phyloP scores from a whole-genome alignment of 2,113 vertebrate species.

The Dromaius novaehollandiae region DNA sequence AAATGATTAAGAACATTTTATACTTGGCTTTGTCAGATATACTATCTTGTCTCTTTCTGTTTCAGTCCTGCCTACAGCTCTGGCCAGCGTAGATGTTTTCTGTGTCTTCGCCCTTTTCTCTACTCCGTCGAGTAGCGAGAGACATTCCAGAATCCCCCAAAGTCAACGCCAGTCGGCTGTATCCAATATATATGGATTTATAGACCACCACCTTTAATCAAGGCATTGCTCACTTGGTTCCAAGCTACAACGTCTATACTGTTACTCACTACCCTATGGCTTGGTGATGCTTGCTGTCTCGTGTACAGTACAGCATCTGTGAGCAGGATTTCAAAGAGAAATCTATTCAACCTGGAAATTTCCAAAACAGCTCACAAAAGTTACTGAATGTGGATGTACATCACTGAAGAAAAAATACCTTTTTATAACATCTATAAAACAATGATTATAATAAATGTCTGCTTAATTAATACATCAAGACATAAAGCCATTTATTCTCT shows the following conservation, averaged over 20 bases:
- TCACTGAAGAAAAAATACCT: constrained; percentile 60
- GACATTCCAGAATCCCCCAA: background rate
- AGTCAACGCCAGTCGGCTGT: background rate
- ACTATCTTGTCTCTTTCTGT: background rate
- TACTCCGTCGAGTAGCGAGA: background rate
- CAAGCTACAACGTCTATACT: background rate
- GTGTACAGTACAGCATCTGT: background rate
- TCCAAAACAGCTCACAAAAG: constrained; percentile 36
- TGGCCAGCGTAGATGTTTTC: background rate
- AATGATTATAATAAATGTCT: constrained; percentile 81
- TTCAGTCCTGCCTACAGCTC: background rate
- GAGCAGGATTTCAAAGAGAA: background rate
- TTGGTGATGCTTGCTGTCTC: background rate
- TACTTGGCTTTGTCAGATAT: constrained; percentile 1
- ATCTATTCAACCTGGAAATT: background rate
- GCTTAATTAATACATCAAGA: constrained; percentile 83
- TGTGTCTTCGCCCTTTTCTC: background rate
- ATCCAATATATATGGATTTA: background rate
- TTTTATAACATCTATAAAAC: constrained; percentile 80
- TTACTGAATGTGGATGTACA: constrained; percentile 43
- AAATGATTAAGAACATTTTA: constrained; percentile 42
- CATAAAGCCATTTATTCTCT: constrained; percentile 78
- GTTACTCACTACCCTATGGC: background rate
- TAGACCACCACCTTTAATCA: background rate
- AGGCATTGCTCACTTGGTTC: background rate